Percentiles rank a stretch among this genome's conserved stretches.
Evolutionary conservation across 2,888 invertebrate species (phyloP).

Genomic region (Agrilus mali): DNA sequence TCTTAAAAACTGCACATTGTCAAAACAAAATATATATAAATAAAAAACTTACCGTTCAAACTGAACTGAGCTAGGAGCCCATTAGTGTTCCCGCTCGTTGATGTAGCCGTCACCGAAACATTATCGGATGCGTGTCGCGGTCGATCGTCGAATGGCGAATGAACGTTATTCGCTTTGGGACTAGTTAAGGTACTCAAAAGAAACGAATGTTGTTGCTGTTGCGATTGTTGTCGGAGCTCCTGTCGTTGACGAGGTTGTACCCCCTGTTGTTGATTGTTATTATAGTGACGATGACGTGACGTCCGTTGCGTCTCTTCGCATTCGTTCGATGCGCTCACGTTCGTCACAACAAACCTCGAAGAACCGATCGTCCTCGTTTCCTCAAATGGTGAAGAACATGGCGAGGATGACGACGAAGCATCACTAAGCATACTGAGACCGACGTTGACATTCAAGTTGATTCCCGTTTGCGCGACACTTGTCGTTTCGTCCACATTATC

Average conservation of each 20-base stretch:
- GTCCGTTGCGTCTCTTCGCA: neutral
- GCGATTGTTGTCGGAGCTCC: slow-evolving; percentile 8
- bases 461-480: slow-evolving; percentile 23
- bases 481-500: slow-evolving; percentile 6
- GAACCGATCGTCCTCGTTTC: slow-evolving; percentile 26
- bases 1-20: no score
- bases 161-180: slow-evolving; percentile 31
- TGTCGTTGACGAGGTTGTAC: slow-evolving; percentile 6
- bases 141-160: slow-evolving; percentile 19
- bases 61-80: slow-evolving; percentile 29
- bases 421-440: slow-evolving; percentile 26
- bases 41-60: slow-evolving; percentile 24
- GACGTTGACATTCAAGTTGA: slow-evolving; percentile 23
- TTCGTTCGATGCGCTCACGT: slow-evolving; percentile 15
- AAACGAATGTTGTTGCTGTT: slow-evolving; percentile 19
- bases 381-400: slow-evolving; percentile 7
- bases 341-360: slow-evolving; percentile 28
- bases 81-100: slow-evolving; percentile 28
- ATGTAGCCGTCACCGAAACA: slow-evolving; percentile 10
- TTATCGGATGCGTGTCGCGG: slow-evolving; percentile 10
- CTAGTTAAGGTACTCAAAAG: slow-evolving; percentile 30
- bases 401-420: slow-evolving; percentile 12
- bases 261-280: slow-evolving; percentile 4
- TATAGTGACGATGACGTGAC: neutral
- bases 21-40: neutral